A percentile compares a stretch with the other conserved stretches of the same genome.
Conservation (phyloP, 23 tunicate species). For the Trididemnum miniatum region DNA sequence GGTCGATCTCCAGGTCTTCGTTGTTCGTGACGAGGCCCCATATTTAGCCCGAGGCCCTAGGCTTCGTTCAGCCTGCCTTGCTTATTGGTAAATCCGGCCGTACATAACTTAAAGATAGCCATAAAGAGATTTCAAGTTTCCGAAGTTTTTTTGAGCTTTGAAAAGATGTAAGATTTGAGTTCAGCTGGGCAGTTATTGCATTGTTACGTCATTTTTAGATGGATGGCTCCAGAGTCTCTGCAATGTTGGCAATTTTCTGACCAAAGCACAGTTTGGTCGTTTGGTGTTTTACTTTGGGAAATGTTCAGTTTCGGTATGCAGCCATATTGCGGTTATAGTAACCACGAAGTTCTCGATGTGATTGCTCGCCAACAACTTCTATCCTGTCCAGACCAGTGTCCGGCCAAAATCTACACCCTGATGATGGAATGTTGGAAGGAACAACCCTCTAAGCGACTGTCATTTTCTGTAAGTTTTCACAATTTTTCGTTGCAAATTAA, state of each 20-base stretch:
- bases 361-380: conserved; percentile 72
- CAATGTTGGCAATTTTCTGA: conserved; percentile 73
- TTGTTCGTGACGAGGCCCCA: too few relatives aligned
- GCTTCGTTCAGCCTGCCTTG: too few relatives aligned
- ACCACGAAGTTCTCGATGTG: conserved; percentile 93
- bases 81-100: too few relatives aligned
- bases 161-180: too few relatives aligned
- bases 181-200: too few relatives aligned
- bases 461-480: conserved; percentile 69
- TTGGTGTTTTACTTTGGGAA: conserved; percentile 92
- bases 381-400: conserved; percentile 94
- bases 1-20: too few relatives aligned
- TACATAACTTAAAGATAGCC: too few relatives aligned
- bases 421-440: conserved; percentile 92
- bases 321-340: conserved; percentile 95
- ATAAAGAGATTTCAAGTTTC: too few relatives aligned
- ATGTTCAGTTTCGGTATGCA: conserved; percentile 89
- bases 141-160: too few relatives aligned
- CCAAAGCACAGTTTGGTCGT: conserved; percentile 91
- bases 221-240: conserved; percentile 94
- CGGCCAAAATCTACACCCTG: conserved; percentile 87
- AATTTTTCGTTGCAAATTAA: too few relatives aligned
- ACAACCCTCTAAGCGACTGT: conserved; percentile 51
- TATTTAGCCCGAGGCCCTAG: too few relatives aligned
- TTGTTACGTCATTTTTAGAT: conserved; percentile 55